Evolutionary conservation across 2,888 invertebrate genomes (phyloP).

Genomic region (Rhyacophila evoluta): DNA sequence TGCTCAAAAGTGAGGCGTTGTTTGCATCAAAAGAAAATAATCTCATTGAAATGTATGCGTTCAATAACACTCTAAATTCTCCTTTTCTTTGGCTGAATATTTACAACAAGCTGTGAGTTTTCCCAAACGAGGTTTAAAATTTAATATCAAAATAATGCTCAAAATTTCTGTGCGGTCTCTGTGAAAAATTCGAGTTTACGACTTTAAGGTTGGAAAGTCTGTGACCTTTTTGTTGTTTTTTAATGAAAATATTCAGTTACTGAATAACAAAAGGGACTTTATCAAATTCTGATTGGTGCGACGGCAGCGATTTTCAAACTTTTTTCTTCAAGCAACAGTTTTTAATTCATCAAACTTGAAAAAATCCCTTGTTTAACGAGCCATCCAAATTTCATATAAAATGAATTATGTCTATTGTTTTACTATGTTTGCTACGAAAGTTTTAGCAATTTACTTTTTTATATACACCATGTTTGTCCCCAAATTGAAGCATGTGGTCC

Average conservation of each 20-base stretch:
- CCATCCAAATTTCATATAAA: no score
- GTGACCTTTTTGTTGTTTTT: not conserved
- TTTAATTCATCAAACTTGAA: not conserved
- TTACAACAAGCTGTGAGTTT: conserved; percentile 5
- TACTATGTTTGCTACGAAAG: no score
- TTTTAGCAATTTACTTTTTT: no score
- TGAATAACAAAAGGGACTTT: not conserved
- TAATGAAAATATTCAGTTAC: not conserved
- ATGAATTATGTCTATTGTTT: no score
- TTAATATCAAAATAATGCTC: not conserved
- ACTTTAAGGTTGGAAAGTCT: not conserved
- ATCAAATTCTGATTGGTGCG: not conserved
- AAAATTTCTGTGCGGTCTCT: not conserved
- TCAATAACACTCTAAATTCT: not conserved
- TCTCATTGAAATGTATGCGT: not conserved
- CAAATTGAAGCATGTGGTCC: no score
- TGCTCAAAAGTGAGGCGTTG: not conserved
- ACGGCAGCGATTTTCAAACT: no score
- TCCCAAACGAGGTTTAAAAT: not conserved
- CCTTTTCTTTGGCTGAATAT: not conserved
- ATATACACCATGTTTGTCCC: no score
- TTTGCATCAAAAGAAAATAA: not conserved
- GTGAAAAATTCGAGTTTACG: not conserved
- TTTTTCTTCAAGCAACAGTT: no score
- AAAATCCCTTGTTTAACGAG: no score